Percentiles rank a stretch among this genome's conserved stretches.
Conservation (phyloP, 1,140 invertebrate genomes). For the Temnothorax curvispinosus region DNA sequence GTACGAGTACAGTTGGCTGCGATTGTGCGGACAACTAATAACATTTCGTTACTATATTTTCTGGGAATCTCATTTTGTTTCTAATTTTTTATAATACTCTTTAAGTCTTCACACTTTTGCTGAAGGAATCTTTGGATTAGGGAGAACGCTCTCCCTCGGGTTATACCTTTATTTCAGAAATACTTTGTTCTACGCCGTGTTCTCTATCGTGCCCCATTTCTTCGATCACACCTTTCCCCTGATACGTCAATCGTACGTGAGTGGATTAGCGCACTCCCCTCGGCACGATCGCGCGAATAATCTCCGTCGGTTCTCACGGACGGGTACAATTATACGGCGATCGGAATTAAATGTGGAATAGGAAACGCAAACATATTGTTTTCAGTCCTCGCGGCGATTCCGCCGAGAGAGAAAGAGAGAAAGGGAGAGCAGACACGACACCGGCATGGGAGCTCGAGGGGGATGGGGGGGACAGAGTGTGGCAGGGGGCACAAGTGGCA, state of each 20-base stretch:
- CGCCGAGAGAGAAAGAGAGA: background rate
- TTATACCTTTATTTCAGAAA: background rate
- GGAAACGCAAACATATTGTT: constrained; percentile 74
- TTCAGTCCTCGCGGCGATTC: constrained; percentile 49
- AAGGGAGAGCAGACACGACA: constrained; percentile 47
- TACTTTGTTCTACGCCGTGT: background rate
- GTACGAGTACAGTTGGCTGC: background rate
- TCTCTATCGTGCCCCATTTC: background rate
- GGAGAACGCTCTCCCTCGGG: too few relatives aligned
- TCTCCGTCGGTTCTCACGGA: constrained; percentile 54
- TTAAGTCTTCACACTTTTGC: background rate
- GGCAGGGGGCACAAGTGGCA: constrained; percentile 80
- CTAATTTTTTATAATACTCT: background rate
- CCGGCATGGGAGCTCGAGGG: constrained; percentile 58
- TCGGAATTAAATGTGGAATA: constrained; percentile 63
- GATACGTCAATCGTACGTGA: constrained; percentile 1
- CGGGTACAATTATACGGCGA: constrained; percentile 45
- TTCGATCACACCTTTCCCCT: background rate
- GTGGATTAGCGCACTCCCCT: constrained; percentile 46
- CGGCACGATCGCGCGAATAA: constrained; percentile 46
- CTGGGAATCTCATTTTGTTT: background rate
- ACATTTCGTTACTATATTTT: background rate
- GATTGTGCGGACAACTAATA: background rate
- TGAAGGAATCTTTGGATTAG: background rate
- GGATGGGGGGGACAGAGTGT: constrained; percentile 50